Evolutionary conservation across 2,113 vertebrate genomes (phyloP), one percentile per base, ranked within the genome.

Genomic region (Hemicordylus capensis): DNA sequence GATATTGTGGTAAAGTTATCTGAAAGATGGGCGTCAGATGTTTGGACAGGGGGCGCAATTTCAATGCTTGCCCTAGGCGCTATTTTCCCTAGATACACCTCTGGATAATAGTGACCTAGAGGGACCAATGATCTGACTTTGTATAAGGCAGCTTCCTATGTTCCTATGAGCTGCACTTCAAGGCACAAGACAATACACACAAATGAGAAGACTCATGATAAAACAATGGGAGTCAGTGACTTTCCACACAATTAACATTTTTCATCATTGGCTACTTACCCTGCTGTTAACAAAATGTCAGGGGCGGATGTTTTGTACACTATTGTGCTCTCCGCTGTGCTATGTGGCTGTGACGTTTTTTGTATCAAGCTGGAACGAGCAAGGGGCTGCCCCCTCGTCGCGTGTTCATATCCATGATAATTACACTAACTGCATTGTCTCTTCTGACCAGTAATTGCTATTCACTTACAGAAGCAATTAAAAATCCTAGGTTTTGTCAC

Each of bases 211-310:
- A 24, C 42, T 19, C 74, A 39, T 8, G 42, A 69, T n/a, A 46
- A 82, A 74, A 24, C 7, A 22, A n/a, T 34, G 26, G n/a, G 54
- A 74, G 44, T 73, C 39, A 34, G 39, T 20, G 59, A 59, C 67
- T 54, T 28, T 48, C 14, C 26, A 22, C 34, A 7, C 56, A 83
- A 51, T 64, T 34, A 63, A 34, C 81, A 74, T 74, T 83, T 19
- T 17, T 26, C 42, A 44, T 42, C 39, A 42, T 20, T 46, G 39
- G 39, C 17, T 39, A n/a, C 12, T 15, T 20, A 10, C 56, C 31
- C 56, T 63, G 81, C 42, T 37, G 56, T 83, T 46, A 74, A 61
- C 11, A 37, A 83, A 74, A 63, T 83, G 59, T 75, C 46, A 83
- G 46, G 26, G 10, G 44, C 7, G 56, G 20, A 15, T 63, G 58